Evolutionary conservation across 2,888 invertebrate genomes (phyloP), one percentile per base, ranked within the genome.

Genomic region (Didymodactylos carnosus): DNA sequence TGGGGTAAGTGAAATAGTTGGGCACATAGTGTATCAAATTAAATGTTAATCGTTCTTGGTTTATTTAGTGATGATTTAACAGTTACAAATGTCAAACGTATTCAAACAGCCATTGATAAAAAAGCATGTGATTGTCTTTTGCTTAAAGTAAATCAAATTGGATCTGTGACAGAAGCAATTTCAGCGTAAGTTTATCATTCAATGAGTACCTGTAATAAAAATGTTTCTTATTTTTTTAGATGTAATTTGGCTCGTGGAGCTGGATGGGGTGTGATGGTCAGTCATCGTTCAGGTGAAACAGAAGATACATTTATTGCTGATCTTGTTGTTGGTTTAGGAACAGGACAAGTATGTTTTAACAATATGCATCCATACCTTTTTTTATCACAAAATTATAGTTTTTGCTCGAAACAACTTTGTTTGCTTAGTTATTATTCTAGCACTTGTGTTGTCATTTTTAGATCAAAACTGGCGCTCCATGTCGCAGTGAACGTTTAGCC

Each of bases 221-320:
- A 51, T 25, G 14, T 13, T 25, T 53, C 8, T 29, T 39, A 14
- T 71, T 16, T 39, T 71, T 76, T 46, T 77, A 83, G 83, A 3
- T 84, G 84, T 78, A 81, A 82, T 76, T 80, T 86, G 80, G 84
- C 86, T 7, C 85, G 85, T 79, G 78, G 79, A 7, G 83, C 82
- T 75, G 85, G 85, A 39, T 98, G 97, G 97, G 97, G 95, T 77
- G 95, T 95, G 78, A 98, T 98, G 97, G 97, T 99, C 69, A 97
- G 97, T 39, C 97, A 98, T 86, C 82, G 87, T 86, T 94, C 94
- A 77, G 98, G 98, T 77, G 98, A 99, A 85, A 98, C 98, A 75
- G 98, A 99, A 84, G 98, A 98, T 84, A 92, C 94, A 0, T 97
- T 95, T 86, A 98, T 98, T 82, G 97, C 95, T 77, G 98, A 98